phyloP scores from a whole-genome alignment of 2,888 invertebrate genomes.

The Noctua pronuba region DNA sequence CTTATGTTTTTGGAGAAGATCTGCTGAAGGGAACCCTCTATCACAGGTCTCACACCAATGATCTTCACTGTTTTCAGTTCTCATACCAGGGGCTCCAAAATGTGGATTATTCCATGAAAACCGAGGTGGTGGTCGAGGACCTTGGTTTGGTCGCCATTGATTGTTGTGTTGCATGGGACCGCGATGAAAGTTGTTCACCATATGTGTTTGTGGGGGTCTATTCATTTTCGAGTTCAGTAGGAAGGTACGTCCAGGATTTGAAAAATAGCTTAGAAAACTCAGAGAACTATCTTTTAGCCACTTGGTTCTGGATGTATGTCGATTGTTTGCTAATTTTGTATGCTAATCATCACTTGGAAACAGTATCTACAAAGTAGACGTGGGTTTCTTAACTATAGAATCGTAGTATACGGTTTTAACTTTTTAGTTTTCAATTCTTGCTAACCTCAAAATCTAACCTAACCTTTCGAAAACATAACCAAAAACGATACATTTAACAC shows the following conservation, averaged over 20 bases:
- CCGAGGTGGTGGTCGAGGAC: constrained; percentile 41
- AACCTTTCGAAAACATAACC: not conserved
- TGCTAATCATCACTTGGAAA: not conserved
- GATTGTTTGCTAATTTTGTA: constrained; percentile 2
- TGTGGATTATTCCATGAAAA: constrained; percentile 48
- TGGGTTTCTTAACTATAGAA: not conserved
- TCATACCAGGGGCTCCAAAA: constrained; percentile 42
- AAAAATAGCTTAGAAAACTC: not conserved
- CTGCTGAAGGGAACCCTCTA: constrained; percentile 91
- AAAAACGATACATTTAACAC: not conserved
- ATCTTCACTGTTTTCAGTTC: constrained; percentile 68
- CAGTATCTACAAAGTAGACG: not conserved
- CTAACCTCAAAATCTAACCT: constrained; percentile 10
- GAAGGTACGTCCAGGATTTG: not conserved
- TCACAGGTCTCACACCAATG: constrained; percentile 96
- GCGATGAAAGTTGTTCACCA: constrained; percentile 57
- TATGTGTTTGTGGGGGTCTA: constrained; percentile 54
- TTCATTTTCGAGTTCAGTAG: constrained; percentile 56
- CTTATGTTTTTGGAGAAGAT: constrained; percentile 92
- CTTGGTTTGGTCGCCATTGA: constrained; percentile 64
- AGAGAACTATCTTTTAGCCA: not conserved
- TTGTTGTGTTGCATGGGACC: constrained; percentile 56
- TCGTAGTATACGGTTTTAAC: not conserved
- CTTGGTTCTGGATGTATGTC: not conserved
- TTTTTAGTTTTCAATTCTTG: not conserved